phyloP scores from a whole-genome alignment of 1,140 invertebrate genomes.

The Heliconius hermathena region DNA sequence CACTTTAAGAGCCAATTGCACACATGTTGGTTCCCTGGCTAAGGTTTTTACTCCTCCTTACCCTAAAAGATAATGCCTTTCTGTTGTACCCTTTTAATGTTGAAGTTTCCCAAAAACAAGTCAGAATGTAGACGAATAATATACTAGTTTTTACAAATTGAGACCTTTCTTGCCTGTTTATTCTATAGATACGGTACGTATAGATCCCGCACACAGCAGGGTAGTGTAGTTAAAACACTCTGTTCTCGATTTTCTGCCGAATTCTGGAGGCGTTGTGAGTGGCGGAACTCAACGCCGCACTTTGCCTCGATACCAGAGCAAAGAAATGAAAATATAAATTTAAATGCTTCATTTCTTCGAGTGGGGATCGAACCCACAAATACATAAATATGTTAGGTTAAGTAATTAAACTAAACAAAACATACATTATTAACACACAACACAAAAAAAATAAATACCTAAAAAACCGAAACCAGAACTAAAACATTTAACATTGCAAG shows the following conservation, averaged over 20 bases:
- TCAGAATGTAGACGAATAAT: background rate
- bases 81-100: constrained; percentile 51
- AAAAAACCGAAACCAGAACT: background rate
- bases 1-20: constrained; percentile 63
- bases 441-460: background rate
- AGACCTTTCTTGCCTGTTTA: background rate
- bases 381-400: too few species aligned
- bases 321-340: too few species aligned
- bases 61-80: constrained; percentile 58
- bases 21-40: constrained; percentile 57
- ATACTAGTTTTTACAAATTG: background rate
- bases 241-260: too few species aligned
- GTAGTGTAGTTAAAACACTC: too few species aligned
- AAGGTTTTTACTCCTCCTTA: constrained; percentile 51
- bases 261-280: too few species aligned
- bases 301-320: too few species aligned
- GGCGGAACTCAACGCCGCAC: too few species aligned
- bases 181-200: background rate
- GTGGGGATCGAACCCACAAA: too few species aligned
- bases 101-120: constrained; percentile 31
- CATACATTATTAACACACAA: background rate
- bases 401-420: background rate
- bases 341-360: too few species aligned
- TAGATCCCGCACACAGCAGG: too few species aligned
- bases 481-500: background rate